Conservation (phyloP, 2,797 vertebrate genomes). For the Philypnodon macrostomus region DNA sequence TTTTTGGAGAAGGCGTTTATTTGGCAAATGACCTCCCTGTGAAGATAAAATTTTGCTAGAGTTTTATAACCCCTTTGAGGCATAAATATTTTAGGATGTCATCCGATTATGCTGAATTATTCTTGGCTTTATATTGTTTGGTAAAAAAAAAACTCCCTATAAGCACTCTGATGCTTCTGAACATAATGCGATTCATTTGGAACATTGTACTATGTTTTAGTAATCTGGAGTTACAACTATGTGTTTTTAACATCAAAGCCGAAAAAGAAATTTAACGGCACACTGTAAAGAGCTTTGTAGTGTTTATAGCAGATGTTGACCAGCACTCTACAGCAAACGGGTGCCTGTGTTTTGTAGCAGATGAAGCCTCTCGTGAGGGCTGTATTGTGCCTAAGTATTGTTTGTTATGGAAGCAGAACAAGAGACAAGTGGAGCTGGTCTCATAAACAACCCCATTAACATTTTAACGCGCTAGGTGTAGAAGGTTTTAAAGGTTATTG, state of each 20-base stretch:
- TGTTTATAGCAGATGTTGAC: constrained; percentile 43
- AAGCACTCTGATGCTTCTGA: constrained; percentile 46
- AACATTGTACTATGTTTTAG: constrained; percentile 30
- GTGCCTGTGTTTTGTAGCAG: constrained; percentile 22
- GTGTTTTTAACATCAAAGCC: constrained; percentile 22
- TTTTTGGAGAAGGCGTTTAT: constrained; percentile 16
- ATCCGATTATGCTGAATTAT: constrained; percentile 21
- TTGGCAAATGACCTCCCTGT: not conserved
- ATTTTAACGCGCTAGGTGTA: constrained; percentile 1
- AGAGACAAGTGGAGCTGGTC: constrained; percentile 23
- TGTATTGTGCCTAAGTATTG: not conserved
- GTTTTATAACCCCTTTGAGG: constrained; percentile 19
- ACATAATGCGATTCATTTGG: constrained; percentile 44
- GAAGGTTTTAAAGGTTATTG: constrained; percentile 3
- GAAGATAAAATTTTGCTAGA: constrained; percentile 3
- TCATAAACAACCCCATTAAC: constrained; percentile 34
- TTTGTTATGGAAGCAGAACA: constrained; percentile 29
- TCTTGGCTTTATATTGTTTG: constrained; percentile 26
- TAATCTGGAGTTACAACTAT: constrained; percentile 47
- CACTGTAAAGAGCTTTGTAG: constrained; percentile 24
- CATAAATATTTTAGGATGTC: constrained; percentile 37
- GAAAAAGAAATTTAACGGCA: constrained; percentile 20
- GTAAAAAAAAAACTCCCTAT: no score
- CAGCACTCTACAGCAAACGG: constrained; percentile 23
- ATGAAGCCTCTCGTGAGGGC: constrained; percentile 28